Base-by-base conservation (phyloP, 2,113 vertebrate genomes). In the Phoenicopterus ruber region DNA sequence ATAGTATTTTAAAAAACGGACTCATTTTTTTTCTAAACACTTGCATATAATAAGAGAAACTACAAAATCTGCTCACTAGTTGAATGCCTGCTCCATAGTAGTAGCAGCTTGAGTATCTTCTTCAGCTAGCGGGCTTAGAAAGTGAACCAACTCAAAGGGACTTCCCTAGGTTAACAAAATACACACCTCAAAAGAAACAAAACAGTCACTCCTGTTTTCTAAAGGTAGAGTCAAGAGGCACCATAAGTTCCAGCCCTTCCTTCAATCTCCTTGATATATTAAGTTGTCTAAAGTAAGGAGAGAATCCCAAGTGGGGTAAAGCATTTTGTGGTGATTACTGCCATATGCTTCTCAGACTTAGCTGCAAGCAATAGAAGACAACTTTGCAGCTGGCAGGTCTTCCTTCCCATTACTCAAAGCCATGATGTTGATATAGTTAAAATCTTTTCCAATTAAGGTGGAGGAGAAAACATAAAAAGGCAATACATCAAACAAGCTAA, bases 401-500 rank as follows among this genome's bases (percentile, higher is more conserved):
- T 91, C 76, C 86, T 73, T 81, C 20, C 34, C 66, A 82, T 88
- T 85, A 86, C 46, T 95, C 71, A 91, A 84, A 85, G n/a, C 65
- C 74, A 59, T 61, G 55, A 61, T 20, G 31, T 80, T 93, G 66
- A 69, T 73, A 26, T 9, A 77, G 54, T 76, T 42, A 72, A 88
- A 65, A 31, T 67, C 28, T 93, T 82, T 85, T 50, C 82, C 57
- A 97, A 86, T 92, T 96, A 91, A 84, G 58, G 85, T 54, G 36
- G 90, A 85, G 76, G 91, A 87, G 12, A 49, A 54, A 88, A 66
- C n/a, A 61, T 88, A 84, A 71, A 36, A 82, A 66, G 72, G 18
- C 49, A 79, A 83, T 93, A 90, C 50, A 89, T 34, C 94, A 94
- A 93, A 58, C 29, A n/a, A 86, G 54, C 28, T 81, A 90, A 94